Evolutionary conservation across 2,888 invertebrate genomes (phyloP).

Genomic region (Nomada hirtipes): DNA sequence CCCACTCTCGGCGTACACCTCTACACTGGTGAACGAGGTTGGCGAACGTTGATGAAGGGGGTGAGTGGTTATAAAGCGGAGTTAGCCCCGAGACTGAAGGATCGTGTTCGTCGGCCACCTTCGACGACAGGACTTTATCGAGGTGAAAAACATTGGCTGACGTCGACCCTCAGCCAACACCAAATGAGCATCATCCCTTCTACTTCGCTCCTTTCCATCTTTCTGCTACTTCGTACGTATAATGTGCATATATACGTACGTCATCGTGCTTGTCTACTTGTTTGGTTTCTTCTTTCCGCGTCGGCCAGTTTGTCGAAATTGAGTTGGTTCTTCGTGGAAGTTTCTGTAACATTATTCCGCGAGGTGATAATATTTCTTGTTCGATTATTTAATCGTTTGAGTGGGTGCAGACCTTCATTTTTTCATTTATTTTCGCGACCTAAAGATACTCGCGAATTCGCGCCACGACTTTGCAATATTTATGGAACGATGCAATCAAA

Average conservation of each 20-base stretch:
- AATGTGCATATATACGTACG: slow-evolving; percentile 4
- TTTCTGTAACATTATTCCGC: too few relatives aligned
- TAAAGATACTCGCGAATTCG: too few relatives aligned
- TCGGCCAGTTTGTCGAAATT: background rate
- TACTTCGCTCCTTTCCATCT: background rate
- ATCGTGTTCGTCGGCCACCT: slow-evolving; percentile 81
- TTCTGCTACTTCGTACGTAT: background rate
- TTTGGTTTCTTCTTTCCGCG: background rate
- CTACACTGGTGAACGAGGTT: slow-evolving; percentile 16
- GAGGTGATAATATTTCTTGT: too few relatives aligned
- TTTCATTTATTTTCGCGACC: too few relatives aligned
- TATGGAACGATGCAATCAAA: too few relatives aligned
- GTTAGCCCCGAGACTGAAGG: slow-evolving; percentile 80
- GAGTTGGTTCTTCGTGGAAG: background rate
- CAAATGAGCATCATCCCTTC: slow-evolving; percentile 36
- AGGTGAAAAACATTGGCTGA: slow-evolving; percentile 77
- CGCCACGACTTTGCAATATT: too few relatives aligned
- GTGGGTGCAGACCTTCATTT: too few relatives aligned
- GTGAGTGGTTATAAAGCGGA: slow-evolving; percentile 81
- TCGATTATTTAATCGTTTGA: too few relatives aligned
- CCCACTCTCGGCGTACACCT: slow-evolving; percentile 45
- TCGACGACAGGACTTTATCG: slow-evolving; percentile 77
- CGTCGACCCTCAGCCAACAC: slow-evolving; percentile 66
- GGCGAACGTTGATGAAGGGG: slow-evolving; percentile 39
- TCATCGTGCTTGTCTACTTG: slow-evolving; percentile 24